Evolutionary conservation across 2,797 vertebrate species (phyloP), one percentile per base, ranked within the genome.

Genomic region (Discoglossus pictus): DNA sequence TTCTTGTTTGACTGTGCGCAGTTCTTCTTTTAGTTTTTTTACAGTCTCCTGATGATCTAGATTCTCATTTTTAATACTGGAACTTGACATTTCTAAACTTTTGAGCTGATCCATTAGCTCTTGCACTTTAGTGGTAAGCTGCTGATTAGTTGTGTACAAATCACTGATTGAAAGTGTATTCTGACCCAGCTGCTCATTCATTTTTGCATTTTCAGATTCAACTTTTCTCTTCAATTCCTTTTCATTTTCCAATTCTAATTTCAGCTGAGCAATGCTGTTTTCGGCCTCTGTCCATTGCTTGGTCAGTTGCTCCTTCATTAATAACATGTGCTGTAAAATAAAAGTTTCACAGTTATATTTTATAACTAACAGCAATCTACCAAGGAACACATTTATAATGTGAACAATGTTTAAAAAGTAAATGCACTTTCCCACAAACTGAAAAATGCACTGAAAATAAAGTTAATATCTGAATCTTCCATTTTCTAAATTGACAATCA

Each of bases 291-390:
- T 87, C 64, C 86, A 86, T 54, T 98, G 92, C 31, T 80, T 86
- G 1, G 89, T 87, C 43, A 97, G 86, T 72, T 94, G 93, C 60
- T 96, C 93, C 83, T 96, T 98, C 76, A 95, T 82, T 1, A 85
- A 83, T 86, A 98, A 93, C 84, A 99, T 73, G 69, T 94, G 94
- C 96, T 99, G 69, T 46, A 89, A 75, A 36, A 60, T 80, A 79
- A 52, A 73, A 17, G 79, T 79, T 68, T 44, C 58, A 73, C 72
- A 61, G 48, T 1, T 24, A 52, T 1, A 52, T 3, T 15, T 24
- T 1, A 16, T 1, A 1, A 51, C 7, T 16, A 4, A 53, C 15
- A 11, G n/a, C n/a, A n/a, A n/a, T n/a, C n/a, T n/a, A n/a, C n/a
- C n/a, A n/a, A n/a, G n/a, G n/a, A n/a, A n/a, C n/a, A n/a, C n/a